Percentiles rank a stretch among this genome's conserved stretches.
phyloP scores from a whole-genome alignment of 2,113 vertebrate species.

The Hyaena hyaena region DNA sequence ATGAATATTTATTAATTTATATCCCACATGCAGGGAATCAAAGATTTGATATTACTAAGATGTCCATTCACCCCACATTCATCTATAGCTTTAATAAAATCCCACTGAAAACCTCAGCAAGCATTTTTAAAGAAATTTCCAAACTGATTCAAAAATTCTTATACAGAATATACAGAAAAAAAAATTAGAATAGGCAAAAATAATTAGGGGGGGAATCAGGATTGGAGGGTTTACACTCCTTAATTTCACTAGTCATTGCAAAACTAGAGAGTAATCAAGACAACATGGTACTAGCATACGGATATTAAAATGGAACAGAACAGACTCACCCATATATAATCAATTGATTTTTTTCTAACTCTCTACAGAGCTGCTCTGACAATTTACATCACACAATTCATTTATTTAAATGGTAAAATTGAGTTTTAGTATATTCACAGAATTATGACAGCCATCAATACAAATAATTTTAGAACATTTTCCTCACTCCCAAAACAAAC shows the following conservation, averaged over 20 bases:
- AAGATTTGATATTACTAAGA: background rate
- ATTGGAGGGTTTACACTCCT: background rate
- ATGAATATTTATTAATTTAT: background rate
- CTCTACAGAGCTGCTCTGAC: background rate
- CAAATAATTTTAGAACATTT: background rate
- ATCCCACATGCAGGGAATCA: background rate
- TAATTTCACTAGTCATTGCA: background rate
- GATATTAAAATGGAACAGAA: background rate
- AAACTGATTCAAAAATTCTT: background rate
- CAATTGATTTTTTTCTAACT: background rate
- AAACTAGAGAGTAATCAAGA: background rate
- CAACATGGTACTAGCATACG: background rate
- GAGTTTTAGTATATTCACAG: background rate
- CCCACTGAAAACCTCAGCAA: background rate
- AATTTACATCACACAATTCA: background rate
- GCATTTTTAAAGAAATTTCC: background rate
- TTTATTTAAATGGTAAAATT: background rate
- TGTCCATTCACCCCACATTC: background rate
- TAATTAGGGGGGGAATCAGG: background rate
- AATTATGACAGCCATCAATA: background rate
- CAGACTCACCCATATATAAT: background rate
- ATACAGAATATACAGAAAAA: background rate
- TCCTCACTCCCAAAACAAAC: background rate
- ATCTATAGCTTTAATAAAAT: background rate
- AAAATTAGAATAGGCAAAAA: background rate